phyloP scores from a whole-genome alignment of 2,113 vertebrate genomes.

The Gadus macrocephalus region DNA sequence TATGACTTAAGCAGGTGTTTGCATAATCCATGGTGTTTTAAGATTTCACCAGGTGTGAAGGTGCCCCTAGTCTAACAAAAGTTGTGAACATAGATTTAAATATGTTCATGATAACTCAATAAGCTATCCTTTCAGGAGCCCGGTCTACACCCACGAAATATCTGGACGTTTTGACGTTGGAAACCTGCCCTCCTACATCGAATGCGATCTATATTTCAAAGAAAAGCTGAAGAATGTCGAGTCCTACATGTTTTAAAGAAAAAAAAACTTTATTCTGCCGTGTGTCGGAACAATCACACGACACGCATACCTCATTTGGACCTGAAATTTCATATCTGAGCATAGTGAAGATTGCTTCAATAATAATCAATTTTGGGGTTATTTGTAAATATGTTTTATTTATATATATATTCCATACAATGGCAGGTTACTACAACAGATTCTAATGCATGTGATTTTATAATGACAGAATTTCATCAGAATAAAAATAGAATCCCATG shows the following conservation, averaged over 20 bases:
- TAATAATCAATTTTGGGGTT: background rate
- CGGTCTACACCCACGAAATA: constrained; percentile 67
- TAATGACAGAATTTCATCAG: background rate
- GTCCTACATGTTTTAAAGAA: constrained; percentile 65
- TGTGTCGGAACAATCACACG: background rate
- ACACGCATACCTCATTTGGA: background rate
- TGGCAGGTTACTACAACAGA: too few species aligned
- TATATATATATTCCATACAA: too few species aligned
- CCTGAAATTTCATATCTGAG: background rate
- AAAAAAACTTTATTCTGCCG: background rate
- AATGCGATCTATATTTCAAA: constrained; percentile 74
- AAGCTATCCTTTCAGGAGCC: constrained; percentile 53
- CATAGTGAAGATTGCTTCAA: background rate
- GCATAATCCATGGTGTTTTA: too few species aligned
- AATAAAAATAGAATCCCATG: too few species aligned
- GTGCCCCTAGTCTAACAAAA: too few species aligned
- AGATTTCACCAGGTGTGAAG: too few species aligned
- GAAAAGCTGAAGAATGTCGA: constrained; percentile 53
- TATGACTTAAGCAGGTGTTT: too few species aligned
- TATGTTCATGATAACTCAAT: too few species aligned
- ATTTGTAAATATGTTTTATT: constrained; percentile 13
- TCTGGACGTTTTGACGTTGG: constrained; percentile 78
- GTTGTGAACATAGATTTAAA: too few species aligned
- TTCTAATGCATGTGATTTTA: constrained; percentile 2
- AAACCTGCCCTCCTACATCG: constrained; percentile 69